phyloP scores from a whole-genome alignment of 2,113 vertebrate species.

The Gymnarchus niloticus region DNA sequence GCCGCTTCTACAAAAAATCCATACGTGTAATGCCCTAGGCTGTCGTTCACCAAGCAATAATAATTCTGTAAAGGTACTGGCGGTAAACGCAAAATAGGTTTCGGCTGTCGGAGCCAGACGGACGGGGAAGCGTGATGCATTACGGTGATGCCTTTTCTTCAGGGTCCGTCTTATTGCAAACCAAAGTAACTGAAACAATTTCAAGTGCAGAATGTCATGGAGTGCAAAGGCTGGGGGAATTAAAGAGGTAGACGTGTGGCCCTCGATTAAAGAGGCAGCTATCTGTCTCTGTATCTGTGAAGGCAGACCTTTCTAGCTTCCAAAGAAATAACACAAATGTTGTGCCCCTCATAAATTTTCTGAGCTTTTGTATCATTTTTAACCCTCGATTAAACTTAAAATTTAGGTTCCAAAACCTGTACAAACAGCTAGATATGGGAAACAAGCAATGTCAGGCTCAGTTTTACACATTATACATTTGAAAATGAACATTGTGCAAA shows the following conservation, averaged over 20 bases:
- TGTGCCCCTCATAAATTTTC: neutral
- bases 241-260: constrained; percentile 18
- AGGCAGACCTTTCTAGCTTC: neutral
- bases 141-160: constrained; percentile 31
- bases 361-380: neutral
- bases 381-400: neutral
- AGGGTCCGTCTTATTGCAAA: constrained; percentile 30
- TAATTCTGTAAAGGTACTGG: constrained; percentile 24
- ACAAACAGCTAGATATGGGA: neutral
- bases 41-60: neutral
- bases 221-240: constrained; percentile 20
- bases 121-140: constrained; percentile 36
- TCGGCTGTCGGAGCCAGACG: constrained; percentile 36
- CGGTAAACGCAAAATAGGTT: neutral
- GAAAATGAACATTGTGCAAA: neutral
- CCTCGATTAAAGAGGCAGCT: constrained; percentile 30
- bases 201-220: constrained; percentile 59
- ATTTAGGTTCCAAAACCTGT: neutral
- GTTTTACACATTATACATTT: neutral
- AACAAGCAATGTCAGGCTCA: neutral
- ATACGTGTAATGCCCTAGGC: constrained; percentile 23
- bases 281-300: neutral
- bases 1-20: constrained; percentile 30
- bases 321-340: neutral
- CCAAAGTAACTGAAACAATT: constrained; percentile 43